Evolutionary conservation across 2,797 vertebrate species (phyloP).

Genomic region (Leptoclinus maculatus): DNA sequence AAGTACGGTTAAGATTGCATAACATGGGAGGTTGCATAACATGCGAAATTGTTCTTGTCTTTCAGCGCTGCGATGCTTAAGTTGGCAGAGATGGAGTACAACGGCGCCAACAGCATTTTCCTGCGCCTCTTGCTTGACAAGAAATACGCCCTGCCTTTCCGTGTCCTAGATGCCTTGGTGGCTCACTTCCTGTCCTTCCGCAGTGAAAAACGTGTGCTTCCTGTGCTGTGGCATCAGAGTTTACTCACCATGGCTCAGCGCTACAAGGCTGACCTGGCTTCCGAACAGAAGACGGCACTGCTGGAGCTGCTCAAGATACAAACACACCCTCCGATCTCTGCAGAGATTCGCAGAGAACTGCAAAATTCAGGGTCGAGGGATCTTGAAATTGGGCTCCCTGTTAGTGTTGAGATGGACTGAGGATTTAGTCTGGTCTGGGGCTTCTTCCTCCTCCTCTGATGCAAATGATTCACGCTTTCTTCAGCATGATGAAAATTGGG

Average conservation of each 20-base stretch:
- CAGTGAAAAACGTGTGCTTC: slow-evolving; percentile 88
- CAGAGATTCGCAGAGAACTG: slow-evolving; percentile 92
- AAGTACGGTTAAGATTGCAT: slow-evolving; percentile 21
- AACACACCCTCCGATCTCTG: slow-evolving; percentile 87
- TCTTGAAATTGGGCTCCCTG: slow-evolving; percentile 82
- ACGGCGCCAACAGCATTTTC: slow-evolving; percentile 97
- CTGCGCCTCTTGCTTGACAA: slow-evolving; percentile 96
- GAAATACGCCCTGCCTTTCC: slow-evolving; percentile 98
- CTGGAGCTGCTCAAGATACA: slow-evolving; percentile 94
- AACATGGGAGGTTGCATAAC: slow-evolving; percentile 42
- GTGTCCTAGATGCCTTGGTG: slow-evolving; percentile 94
- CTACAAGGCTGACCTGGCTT: slow-evolving; percentile 95
- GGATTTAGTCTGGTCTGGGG: slow-evolving; percentile 1
- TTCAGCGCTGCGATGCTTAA: slow-evolving; percentile 95
- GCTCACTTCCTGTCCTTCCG: slow-evolving; percentile 97
- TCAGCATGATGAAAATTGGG: slow-evolving; percentile 1
- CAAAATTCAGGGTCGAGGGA: slow-evolving; percentile 89
- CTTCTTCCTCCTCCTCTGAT: slow-evolving; percentile 3
- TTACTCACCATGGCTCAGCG: slow-evolving; percentile 93
- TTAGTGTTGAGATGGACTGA: slow-evolving; percentile 84
- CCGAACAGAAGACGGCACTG: slow-evolving; percentile 92
- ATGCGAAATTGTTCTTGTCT: slow-evolving; percentile 3
- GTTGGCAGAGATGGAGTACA: slow-evolving; percentile 97
- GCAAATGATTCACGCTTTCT: slow-evolving; percentile 4
- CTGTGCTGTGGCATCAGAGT: slow-evolving; percentile 98